Base-by-base conservation (phyloP, 2,113 vertebrate genomes). In the Podarcis raffonei region DNA sequence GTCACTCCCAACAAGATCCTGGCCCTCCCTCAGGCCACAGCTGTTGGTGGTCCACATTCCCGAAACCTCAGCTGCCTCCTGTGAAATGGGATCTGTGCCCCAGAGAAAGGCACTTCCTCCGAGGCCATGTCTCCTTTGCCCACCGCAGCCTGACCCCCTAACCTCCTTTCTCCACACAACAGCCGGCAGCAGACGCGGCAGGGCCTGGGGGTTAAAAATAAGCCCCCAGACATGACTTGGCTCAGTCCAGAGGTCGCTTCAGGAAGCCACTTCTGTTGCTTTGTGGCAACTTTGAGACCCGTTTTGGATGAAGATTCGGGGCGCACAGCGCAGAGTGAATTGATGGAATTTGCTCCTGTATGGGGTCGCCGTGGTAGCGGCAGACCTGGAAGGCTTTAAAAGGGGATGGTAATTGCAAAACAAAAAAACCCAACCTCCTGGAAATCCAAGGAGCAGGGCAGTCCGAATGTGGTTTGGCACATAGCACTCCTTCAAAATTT, bases 151-250 rank as follows among this genome's bases (percentile, higher is more conserved):
- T 80, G 76, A 42, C 65, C 76, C 30, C 18, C 76, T 84, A 32
- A 32, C 75, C 82, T 84, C 62, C 3, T 39, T 84, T 39, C 48
- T 66, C 25, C 12, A 27, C 72, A 6, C 37, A 78, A 57, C 75
- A 84, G 32, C 74, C 27, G 65, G 42, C 4, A 4, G 78, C 48
- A n/a, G 27, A 23, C 22, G n/a, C 22, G 3, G 2, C 27, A 27
- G 57, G 32, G 20, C 53, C 68, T 16, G 3, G 20, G 69, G 35
- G 71, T 88, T 88, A 88, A 88, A 88, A 88, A 88, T 88, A 75
- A 87, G 68, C 32, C n/a, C 62, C 12, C 12, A 42, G 3, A 1
- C 8, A 32, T 20, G 30, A 8, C 16, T 22, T 57, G 7, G 20
- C 81, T 27, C 20, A 27, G 35, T 16, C 82, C 42, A n/a, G n/a